Base-by-base conservation (phyloP, 2,888 invertebrate genomes). In the Chorisops tibialis region DNA sequence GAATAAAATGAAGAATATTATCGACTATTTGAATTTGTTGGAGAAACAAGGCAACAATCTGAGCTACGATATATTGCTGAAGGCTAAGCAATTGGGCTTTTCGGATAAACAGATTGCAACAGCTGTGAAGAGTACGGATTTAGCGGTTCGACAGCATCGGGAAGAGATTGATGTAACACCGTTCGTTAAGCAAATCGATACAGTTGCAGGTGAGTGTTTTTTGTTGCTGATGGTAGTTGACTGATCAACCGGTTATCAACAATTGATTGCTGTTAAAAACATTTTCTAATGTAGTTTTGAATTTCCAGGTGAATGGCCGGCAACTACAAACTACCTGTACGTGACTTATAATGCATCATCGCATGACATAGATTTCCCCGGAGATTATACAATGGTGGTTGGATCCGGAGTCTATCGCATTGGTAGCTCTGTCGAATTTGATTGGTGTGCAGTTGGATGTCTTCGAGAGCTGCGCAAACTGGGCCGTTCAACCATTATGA, bases 351-450 rank as follows among this genome's bases (percentile, higher is more conserved):
- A 96, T 74, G 98, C 91, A 0, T 79, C 75, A 1, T 81, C 84
- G 30, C 90, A 94, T 75, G 96, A 97, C 73, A 75, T 96, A 45
- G 80, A 82, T n/a, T 93, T 92, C 70, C 86, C 87, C 1, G 90
- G 89, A 12, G 86, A 87, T 52, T 88, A 86, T 69, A 86, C 84
- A 0, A 92, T 96, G 86, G 96, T 96, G 2, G 85, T 96, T 49
- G 96, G 96, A 22, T 96, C 96, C 4, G 96, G 96, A 5, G 96
- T 97, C 1, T 97, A 97, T 73, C 85, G 97, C 62, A 97, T 97
- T 68, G 97, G 96, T n/a, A 94, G 96, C 74, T 98, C 97, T 0
- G 99, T 99, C 5, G 99, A 99, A 79, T 99, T 99, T 77, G 99
- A 99, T 80, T 99, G 97, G 91, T 99, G 98, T 75, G 97, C 98